phyloP scores from a whole-genome alignment of 1,140 invertebrate genomes.

The Drosophila ambigua region DNA sequence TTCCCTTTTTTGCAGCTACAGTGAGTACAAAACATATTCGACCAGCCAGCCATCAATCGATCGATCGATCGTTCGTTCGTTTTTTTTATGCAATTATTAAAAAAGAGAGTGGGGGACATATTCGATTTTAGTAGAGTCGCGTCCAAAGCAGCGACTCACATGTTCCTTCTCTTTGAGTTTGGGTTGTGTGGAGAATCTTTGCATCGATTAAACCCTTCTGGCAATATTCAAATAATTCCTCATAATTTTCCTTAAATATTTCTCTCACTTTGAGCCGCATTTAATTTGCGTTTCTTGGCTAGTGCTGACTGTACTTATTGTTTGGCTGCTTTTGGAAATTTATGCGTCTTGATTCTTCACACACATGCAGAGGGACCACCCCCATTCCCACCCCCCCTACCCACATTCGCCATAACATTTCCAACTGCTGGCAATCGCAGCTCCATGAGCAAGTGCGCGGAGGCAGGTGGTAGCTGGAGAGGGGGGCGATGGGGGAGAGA shows the following conservation, averaged over 20 bases:
- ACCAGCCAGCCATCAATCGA: too few species aligned
- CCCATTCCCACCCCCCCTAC: neutral
- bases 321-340: conserved; percentile 50
- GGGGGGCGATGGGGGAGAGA: neutral
- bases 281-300: too few species aligned
- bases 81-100: too few species aligned
- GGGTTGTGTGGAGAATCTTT: too few species aligned
- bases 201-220: neutral
- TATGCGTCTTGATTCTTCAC: conserved; percentile 78
- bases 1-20: conserved; percentile 13
- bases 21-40: neutral
- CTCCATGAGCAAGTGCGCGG: neutral
- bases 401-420: conserved; percentile 13
- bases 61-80: too few species aligned
- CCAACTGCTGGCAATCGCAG: conserved; percentile 40
- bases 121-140: too few species aligned
- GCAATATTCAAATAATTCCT: neutral
- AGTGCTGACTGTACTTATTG: conserved; percentile 30
- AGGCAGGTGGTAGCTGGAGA: neutral
- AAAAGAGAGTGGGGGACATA: too few species aligned
- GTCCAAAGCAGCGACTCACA: too few species aligned
- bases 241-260: neutral
- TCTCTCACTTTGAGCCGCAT: neutral
- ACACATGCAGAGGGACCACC: conserved; percentile 47
- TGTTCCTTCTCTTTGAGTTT: too few species aligned